Base-by-base conservation (phyloP, 2,113 vertebrate species). In the Sinocyclocheilus anophthalmus region DNA sequence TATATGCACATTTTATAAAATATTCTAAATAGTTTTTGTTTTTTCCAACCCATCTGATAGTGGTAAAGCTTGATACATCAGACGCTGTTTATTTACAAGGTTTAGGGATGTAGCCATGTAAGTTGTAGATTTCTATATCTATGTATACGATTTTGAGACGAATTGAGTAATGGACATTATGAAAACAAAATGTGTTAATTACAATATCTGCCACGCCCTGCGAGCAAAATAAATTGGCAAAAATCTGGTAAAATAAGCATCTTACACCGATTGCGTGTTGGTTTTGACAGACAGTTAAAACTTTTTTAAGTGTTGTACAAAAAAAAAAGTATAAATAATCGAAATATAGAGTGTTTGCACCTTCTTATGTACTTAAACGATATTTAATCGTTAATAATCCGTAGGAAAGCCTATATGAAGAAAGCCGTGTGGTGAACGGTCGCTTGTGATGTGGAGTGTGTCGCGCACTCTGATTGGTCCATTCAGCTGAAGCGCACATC, bases 401-500 rank as follows among this genome's bases (percentile, higher is more conserved):
- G 18, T 4, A 22, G 1, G 9, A 22, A 72, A 72, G 1, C 16
- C 33, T 18, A 72, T 37, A 22, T 22, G 33, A 61, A 42, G 20
- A n/a, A 63, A 80, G 5, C 33, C 24, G 20, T 20, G 3, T 9
- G 73, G 39, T 53, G 30, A 79, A 6, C 61, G 82, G 70, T 82
- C 77, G 26, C 26, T 13, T 59, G 59, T 4, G 30, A 42, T 70
- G 67, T 61, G 33, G 10, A 73, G 37, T 45, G 4, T 73, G 42
- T 73, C 72, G 53, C 55, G 18, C 45, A 42, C 30, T 33, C 83
- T 73, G 87, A 87, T 90, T 90, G 87, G 89, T 53, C 59, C 3
- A 13, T 76, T 33, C 42, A 77, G 50, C 37, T 42, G n/a, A 39
- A 26, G 65, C 50, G 59, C 22, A 30, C 14, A 37, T 53, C 63